These are phyloP conservation scores for Coenobita brevimanus DNA, from an alignment of 1,140 invertebrate genomes.

Conservation along the genomic window DNA sequence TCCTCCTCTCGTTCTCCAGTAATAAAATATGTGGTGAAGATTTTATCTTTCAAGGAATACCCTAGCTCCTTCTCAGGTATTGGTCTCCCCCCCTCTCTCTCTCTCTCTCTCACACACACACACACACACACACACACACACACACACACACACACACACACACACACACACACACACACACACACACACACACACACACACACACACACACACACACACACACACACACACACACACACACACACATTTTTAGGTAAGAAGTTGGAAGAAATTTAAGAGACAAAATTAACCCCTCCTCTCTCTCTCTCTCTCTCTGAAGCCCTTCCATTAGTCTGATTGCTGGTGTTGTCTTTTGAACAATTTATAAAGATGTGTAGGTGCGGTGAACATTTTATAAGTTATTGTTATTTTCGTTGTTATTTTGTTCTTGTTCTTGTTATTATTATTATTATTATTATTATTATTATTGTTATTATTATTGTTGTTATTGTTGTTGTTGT, in stretches of 20 bases:
- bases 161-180: neutral
- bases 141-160: neutral
- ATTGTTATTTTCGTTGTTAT: too few species aligned
- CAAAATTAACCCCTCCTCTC: neutral
- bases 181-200: neutral
- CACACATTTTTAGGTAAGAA: too few species aligned
- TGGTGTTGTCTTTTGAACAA: too few species aligned
- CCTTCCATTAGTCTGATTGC: too few species aligned
- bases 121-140: constrained; percentile 18
- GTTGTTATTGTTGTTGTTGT: too few species aligned
- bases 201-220: too few species aligned
- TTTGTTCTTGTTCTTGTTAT: too few species aligned
- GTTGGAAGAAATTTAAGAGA: neutral
- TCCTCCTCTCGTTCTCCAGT: neutral
- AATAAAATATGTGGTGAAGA: too few species aligned
- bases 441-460: too few species aligned
- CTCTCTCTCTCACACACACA: neutral
- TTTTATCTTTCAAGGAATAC: too few species aligned
- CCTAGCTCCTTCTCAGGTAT: neutral
- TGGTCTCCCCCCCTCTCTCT: neutral
- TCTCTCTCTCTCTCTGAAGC: neutral
- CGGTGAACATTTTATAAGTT: neutral
- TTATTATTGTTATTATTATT: too few species aligned
- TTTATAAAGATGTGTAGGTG: neutral
- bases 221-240: too few species aligned